Evolutionary conservation across 2,888 invertebrate genomes (phyloP), one percentile per base, ranked within the genome.

Genomic region (Eupithecia insigniata): DNA sequence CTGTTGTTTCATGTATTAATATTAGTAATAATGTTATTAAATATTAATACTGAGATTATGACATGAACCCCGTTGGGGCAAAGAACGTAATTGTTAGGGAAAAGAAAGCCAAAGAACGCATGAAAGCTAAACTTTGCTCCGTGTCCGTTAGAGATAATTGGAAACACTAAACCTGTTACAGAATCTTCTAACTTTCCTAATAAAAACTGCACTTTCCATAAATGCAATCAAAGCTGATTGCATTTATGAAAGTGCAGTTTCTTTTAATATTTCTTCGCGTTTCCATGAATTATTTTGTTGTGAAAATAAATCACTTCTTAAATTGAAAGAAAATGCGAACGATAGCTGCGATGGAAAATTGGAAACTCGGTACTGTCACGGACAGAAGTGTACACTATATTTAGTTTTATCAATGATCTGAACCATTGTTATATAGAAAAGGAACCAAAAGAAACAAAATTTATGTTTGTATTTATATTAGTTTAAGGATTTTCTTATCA

Each of bases 281-380:
- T 10, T 51, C 51, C 22, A 51, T 51, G 22, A 51, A 51, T 10
- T 22, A 10, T 46, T 46, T n/a, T 46, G 46, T 22, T 51, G 51
- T 51, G 2, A 51, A n/a, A 43, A 51, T 22, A 51, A 51, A 51
- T 22, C 3, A 51, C 22, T 51, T 51, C 22, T 8, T 3, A 22
- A 51, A 51, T 51, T 51, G 51, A 51, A 51, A 51, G 51, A 51
- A 51, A 51, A 51, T 22, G 51, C 51, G n/a, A 10, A 51, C 51
- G 22, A 51, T 22, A 51, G 22, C 51, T 10, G 10, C 22, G 51
- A 22, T 51, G 51, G 51, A 51, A 51, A 51, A 51, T 51, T 51
- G 51, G 22, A 51, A 22, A 10, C 51, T 22, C 51, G 22, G 22
- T 51, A 51, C 51, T 51, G 51, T 51, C 51, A 22, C 51, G 7